These are phyloP conservation scores for Hipparchia semele DNA, from an alignment of 2,888 invertebrate species.

Conservation along the genomic window DNA sequence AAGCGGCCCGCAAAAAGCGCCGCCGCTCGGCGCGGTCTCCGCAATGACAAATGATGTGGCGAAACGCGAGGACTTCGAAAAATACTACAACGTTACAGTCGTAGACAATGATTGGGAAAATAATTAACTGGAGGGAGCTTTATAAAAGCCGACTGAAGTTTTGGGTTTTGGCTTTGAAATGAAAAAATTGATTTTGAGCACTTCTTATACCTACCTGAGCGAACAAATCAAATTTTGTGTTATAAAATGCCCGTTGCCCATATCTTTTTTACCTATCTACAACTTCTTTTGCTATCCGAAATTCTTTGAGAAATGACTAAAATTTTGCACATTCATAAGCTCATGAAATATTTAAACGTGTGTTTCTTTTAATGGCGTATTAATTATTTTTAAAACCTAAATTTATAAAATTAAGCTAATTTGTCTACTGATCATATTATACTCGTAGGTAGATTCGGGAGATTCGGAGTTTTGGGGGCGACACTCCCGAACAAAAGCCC, in stretches of 20 bases:
- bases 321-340: neutral
- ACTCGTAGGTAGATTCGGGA: slow-evolving; percentile 27
- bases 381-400: neutral
- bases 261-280: no score
- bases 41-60: slow-evolving; percentile 72
- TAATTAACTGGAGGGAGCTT: slow-evolving; percentile 51
- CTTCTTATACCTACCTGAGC: neutral
- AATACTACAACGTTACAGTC: slow-evolving; percentile 60
- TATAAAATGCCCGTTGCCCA: no score
- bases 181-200: neutral
- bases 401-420: slow-evolving; percentile 23
- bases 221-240: neutral
- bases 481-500: slow-evolving; percentile 64
- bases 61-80: slow-evolving; percentile 62
- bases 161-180: neutral
- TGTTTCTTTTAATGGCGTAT: no score
- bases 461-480: slow-evolving; percentile 42
- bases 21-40: slow-evolving; percentile 54
- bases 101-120: slow-evolving; percentile 68
- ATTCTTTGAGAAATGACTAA: neutral
- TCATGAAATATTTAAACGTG: neutral
- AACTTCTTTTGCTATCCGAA: neutral
- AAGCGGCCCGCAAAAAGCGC: slow-evolving; percentile 62
- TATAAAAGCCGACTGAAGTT: slow-evolving; percentile 32
- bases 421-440: slow-evolving; percentile 31